Evolutionary conservation across 37 sponge, comb jelly and placozoan genomes (phyloP), one percentile per base, ranked within the genome.

Genomic region (Mnemiopsis leidyi): DNA sequence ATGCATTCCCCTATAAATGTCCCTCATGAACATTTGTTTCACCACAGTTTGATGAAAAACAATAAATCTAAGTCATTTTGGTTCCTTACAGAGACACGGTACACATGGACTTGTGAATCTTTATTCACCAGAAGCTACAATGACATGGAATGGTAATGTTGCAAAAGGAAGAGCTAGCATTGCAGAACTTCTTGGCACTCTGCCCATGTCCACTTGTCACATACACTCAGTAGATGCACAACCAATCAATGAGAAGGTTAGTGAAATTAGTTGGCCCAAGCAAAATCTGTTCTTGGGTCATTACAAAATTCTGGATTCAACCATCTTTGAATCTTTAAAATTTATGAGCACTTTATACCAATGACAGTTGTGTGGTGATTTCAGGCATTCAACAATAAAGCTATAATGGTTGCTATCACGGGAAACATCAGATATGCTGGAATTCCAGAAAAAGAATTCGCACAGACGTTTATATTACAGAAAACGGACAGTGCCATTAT

Each of bases 331-430:
- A n/a, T n/a, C n/a, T n/a, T n/a, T n/a, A n/a, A n/a, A n/a, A n/a
- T n/a, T n/a, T n/a, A n/a, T n/a, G n/a, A n/a, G n/a, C n/a, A n/a
- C n/a, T n/a, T n/a, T n/a, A n/a, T n/a, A n/a, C n/a, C n/a, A n/a
- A n/a, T n/a, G n/a, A n/a, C n/a, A n/a, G n/a, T n/a, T n/a, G n/a
- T n/a, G n/a, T n/a, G n/a, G n/a, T n/a, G 13, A 18, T 48, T 48
- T 48, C 36, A 77, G 79, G 79, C 79, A 32, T 77, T 77, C 79
- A 77, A 77, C 79, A 77, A 77, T 77, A 32, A 77, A 32, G 79
- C 79, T 77, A 77, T 85, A 13, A 85, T 85, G 90, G 36, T 85
- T 39, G 32, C 61, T 26, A 21, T 37, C 25, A 85, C 90, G n/a
- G 90, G 90, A 2, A 85, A 35, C 13, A 40, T 85, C 0, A 85